Evolutionary conservation across 2,797 vertebrate genomes (phyloP).

Genomic region (Glossophaga mutica): DNA sequence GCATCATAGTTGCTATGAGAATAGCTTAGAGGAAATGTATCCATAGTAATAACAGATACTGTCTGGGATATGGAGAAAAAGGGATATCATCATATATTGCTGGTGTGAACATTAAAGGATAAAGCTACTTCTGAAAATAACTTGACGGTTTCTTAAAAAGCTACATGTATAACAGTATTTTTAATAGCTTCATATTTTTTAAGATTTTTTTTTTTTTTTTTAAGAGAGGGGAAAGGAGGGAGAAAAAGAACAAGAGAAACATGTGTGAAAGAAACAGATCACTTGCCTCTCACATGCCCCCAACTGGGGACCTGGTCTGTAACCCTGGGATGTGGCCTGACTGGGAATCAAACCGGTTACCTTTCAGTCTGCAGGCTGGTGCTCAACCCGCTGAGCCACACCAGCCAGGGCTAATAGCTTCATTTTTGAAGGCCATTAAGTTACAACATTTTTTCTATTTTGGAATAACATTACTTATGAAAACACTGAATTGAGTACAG

Average conservation of each 20-base stretch:
- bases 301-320: too few relatives aligned
- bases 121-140: background rate
- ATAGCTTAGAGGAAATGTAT: background rate
- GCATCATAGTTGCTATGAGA: background rate
- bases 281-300: too few relatives aligned
- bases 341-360: too few relatives aligned
- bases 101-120: background rate
- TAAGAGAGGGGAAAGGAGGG: too few relatives aligned
- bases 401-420: background rate
- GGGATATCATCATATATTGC: background rate
- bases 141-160: background rate
- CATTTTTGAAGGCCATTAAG: background rate
- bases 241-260: too few relatives aligned
- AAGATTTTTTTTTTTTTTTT: too few relatives aligned
- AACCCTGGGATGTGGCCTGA: too few relatives aligned
- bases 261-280: too few relatives aligned
- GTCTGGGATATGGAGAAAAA: background rate
- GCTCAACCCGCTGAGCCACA: too few relatives aligned
- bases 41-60: background rate
- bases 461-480: background rate
- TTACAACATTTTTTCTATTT: background rate
- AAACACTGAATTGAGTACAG: background rate
- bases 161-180: background rate
- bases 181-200: background rate
- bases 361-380: too few relatives aligned